A percentile compares a stretch with the other conserved stretches of the same genome.
Evolutionary conservation across 1,140 invertebrate genomes (phyloP).

Genomic region (Trypoxylus dichotomus): DNA sequence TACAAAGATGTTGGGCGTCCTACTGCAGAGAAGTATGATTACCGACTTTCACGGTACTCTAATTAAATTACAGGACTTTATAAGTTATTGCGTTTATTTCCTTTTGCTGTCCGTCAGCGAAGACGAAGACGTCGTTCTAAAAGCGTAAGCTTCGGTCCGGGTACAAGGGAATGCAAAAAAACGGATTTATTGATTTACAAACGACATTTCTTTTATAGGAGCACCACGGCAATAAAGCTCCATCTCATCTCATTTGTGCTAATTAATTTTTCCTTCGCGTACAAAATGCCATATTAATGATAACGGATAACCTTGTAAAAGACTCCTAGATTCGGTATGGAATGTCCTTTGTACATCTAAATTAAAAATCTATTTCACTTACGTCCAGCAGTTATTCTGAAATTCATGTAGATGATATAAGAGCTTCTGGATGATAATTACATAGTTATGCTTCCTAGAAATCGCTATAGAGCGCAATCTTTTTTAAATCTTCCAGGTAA

Average conservation of each 20-base stretch:
- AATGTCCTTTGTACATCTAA: too few species aligned
- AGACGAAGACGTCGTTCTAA: background rate
- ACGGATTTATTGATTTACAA: background rate
- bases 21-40: background rate
- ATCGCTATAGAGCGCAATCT: too few species aligned
- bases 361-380: too few species aligned
- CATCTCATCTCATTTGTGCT: background rate
- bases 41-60: background rate
- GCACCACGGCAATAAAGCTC: background rate
- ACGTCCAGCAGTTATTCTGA: too few species aligned
- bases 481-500: too few species aligned
- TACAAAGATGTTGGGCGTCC: too few species aligned
- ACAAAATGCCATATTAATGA: too few species aligned
- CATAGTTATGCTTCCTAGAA: too few species aligned
- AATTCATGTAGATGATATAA: too few species aligned
- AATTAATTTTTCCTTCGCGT: constrained; percentile 3
- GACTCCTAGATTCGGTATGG: too few species aligned
- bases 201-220: background rate
- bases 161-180: background rate
- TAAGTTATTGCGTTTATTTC: constrained; percentile 12
- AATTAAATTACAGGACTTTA: constrained; percentile 9
- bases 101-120: background rate
- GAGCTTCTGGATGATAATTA: too few species aligned
- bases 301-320: too few species aligned
- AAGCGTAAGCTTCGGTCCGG: background rate